phyloP scores from a whole-genome alignment of 2,113 vertebrate species.

The Siniperca chuatsi region DNA sequence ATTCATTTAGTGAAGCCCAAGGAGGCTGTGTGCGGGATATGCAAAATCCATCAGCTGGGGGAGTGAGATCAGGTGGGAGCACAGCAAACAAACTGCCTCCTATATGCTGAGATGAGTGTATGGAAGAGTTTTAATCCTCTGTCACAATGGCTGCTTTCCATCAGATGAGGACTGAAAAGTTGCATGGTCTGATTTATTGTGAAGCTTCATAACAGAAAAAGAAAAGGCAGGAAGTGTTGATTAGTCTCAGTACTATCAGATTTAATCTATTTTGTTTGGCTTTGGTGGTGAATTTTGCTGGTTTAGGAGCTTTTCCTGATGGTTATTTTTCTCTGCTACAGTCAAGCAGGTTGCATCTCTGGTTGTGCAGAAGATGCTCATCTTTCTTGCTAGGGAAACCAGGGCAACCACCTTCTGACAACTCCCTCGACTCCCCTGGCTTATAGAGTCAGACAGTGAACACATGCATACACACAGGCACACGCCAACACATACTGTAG shows the following conservation, averaged over 20 bases:
- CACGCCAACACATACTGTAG: constrained; percentile 62
- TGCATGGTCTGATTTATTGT: constrained; percentile 11
- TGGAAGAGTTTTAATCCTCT: constrained; percentile 52
- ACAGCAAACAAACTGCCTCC: constrained; percentile 48
- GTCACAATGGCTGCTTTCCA: constrained; percentile 35
- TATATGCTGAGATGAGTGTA: constrained; percentile 32
- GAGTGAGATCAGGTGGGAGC: constrained; percentile 54
- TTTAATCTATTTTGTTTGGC: constrained; percentile 8
- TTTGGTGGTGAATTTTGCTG: constrained; percentile 6
- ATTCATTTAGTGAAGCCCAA: constrained; percentile 74
- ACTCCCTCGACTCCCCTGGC: constrained; percentile 74
- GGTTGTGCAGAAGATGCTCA: constrained; percentile 64
- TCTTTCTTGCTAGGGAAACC: constrained; percentile 76
- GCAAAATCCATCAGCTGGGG: constrained; percentile 65
- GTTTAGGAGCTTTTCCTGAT: constrained; percentile 23
- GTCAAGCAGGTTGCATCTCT: constrained; percentile 48
- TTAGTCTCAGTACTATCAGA: constrained; percentile 15
- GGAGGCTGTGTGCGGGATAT: constrained; percentile 53
- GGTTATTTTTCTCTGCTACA: constrained; percentile 27
- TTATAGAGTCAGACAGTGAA: constrained; percentile 69
- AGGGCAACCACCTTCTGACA: constrained; percentile 77
- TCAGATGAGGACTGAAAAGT: constrained; percentile 29
- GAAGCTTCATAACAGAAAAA: neutral
- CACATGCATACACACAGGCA: constrained; percentile 64
- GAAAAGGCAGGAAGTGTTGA: constrained; percentile 3